Evolutionary conservation across 2,888 invertebrate genomes (phyloP).

Genomic region (Lasius fuliginosus): DNA sequence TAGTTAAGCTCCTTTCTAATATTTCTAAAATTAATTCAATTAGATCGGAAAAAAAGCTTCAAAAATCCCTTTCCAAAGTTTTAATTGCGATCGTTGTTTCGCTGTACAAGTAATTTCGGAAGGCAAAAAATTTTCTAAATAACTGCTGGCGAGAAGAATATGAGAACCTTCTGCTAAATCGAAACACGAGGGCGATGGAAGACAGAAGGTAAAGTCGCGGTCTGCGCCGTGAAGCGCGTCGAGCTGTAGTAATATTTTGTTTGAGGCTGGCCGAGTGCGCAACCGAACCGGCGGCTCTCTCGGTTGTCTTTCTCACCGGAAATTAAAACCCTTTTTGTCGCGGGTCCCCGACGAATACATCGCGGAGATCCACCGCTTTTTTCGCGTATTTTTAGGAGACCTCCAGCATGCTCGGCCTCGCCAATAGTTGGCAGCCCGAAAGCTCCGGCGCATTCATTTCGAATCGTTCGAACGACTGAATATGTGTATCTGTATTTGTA

Average conservation of each 20-base stretch:
- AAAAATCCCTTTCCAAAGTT: not conserved
- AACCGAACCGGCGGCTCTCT: constrained; percentile 46
- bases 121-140: not conserved
- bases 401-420: constrained; percentile 56
- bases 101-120: not conserved
- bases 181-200: constrained; percentile 48
- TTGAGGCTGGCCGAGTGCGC: constrained; percentile 61
- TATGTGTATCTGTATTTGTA: not conserved
- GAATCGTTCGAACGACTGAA: constrained; percentile 33
- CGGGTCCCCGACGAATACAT: constrained; percentile 35
- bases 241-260: constrained; percentile 73
- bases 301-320: constrained; percentile 84
- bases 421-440: constrained; percentile 60
- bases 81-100: not conserved
- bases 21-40: not conserved
- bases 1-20: constrained; percentile 1
- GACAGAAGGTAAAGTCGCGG: constrained; percentile 52
- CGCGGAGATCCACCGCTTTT: constrained; percentile 45
- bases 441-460: constrained; percentile 50
- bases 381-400: constrained; percentile 62
- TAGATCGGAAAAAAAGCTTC: not conserved
- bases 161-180: constrained; percentile 46
- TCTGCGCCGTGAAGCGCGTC: constrained; percentile 62
- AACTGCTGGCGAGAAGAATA: not conserved
- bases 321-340: constrained; percentile 84